phyloP scores from a whole-genome alignment of 2,888 invertebrate species.

The Pristionchus entomophagus region DNA sequence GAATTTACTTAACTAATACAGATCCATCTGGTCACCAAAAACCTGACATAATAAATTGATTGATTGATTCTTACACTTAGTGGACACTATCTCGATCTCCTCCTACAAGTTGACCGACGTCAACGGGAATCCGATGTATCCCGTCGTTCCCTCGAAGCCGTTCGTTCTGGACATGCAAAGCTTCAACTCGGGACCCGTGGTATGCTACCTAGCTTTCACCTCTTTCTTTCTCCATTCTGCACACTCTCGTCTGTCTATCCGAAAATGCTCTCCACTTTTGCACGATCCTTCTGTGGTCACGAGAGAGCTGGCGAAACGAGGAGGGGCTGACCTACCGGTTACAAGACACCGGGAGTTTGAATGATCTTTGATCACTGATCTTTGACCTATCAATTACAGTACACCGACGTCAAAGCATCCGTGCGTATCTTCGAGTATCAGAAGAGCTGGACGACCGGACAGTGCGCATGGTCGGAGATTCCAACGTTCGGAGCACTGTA shows the following conservation, averaged over 20 bases:
- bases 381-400: slow-evolving; percentile 45
- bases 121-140: slow-evolving; percentile 64
- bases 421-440: slow-evolving; percentile 67
- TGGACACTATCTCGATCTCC: slow-evolving; percentile 53
- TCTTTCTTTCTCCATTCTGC: no score
- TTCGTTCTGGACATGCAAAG: slow-evolving; percentile 67
- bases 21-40: no score
- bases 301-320: no score
- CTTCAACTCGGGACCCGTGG: slow-evolving; percentile 65
- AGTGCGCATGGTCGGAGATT: slow-evolving; percentile 65
- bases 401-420: slow-evolving; percentile 65
- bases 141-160: slow-evolving; percentile 64
- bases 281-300: no score
- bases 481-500: slow-evolving; percentile 68
- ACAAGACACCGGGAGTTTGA: no score
- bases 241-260: no score
- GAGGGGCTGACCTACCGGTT: background rate
- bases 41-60: background rate
- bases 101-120: slow-evolving; percentile 61
- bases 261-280: no score
- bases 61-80: slow-evolving; percentile 27
- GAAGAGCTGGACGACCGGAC: slow-evolving; percentile 57
- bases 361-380: no score
- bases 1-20: no score
- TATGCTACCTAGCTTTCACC: no score